Base-by-base conservation (phyloP, 1,140 invertebrate species). In the Babylonia areolata region DNA sequence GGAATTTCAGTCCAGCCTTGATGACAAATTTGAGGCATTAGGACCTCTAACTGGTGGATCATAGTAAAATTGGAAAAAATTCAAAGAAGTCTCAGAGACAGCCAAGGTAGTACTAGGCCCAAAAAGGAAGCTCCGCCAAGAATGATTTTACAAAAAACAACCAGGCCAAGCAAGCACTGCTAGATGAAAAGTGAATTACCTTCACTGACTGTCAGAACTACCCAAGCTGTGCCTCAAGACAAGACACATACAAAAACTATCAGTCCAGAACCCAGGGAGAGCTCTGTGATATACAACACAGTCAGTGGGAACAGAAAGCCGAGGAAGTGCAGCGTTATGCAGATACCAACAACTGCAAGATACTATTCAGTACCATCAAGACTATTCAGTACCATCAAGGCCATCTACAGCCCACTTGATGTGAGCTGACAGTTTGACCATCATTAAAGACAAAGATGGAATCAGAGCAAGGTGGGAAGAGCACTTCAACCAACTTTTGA, bases 141-240 rank as follows among this genome's bases (percentile, higher is more conserved):
- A 73, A 12, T 73, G 69, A n/a, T 73, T 73, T 73, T 12, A 73
- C n/a, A n/a, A 73, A 9, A 73, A 73, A n/a, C 69, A 73, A 73
- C n/a, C 12, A 73, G 69, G 6, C 20, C 11, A 73, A 15, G 31
- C 69, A 73, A n/a, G 31, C 69, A 73, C 12, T n/a, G 6, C n/a
- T 73, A 73, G 31, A 73, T n/a, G n/a, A 12, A 12, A 15, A 73
- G 31, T 15, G 31, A 12, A 73, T 15, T 15, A n/a, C 69, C 69
- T 73, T 15, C 69, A 73, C 31, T 9, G 69, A 73, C 6, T 73
- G n/a, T 12, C 69, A 73, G 31, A 73, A 73, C n/a, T 12, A 73
- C 69, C 69, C 69, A 12, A 9, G 12, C 69, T 23, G 69, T 73
- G 12, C 31, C 69, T n/a, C 12, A 73, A n/a, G 9, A n/a, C 6